Base-by-base conservation (phyloP, 2,888 invertebrate species). In the Operophtera brumata region DNA sequence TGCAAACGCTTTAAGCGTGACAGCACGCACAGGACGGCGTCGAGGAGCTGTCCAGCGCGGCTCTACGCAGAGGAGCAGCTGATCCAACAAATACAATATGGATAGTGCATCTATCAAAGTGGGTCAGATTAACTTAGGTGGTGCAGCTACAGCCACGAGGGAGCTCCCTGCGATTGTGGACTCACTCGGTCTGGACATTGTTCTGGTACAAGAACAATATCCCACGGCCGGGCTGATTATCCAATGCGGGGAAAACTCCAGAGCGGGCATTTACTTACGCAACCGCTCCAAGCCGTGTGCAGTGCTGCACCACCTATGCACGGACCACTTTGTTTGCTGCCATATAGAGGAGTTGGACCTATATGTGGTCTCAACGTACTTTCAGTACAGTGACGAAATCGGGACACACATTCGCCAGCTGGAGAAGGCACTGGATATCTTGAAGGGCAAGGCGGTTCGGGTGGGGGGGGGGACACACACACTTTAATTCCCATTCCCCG, bases 131-230 rank as follows among this genome's bases (percentile, higher is more conserved):
- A 71, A 71, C n/a, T 51, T 67, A 0, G 52, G 47, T 5, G 65
- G 69, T 0, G 62, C 65, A 0, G 51, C 35, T 8, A 13, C 43
- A 0, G 70, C 71, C 0, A 70, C 68, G 0, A 28, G 0, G n/a
- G 69, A 72, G 47, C 36, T 68, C 0, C 61, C 61, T 0, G 44
- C 37, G 0, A 1, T 70, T 0, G 62, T 66, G 0, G 10, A 10
- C 0, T 55, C 58, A 0, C 12, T 42, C 0, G 40, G 39, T 0
- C 32, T 72, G 1, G 69, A 69, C 6, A 8, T 69, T 1, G 49
- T 65, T 0, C 62, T 72, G 0, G 55, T 70, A 0, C 70, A 71
- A 40, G 71, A 72, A 37, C 69, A 67, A 20, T 67, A 67, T 30
- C 3, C 42, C 11, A 9, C 28, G 39, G 49, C 9, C 40, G 32